Evolutionary conservation across 2,888 invertebrate species (phyloP), one percentile per base, ranked within the genome.

Genomic region (Meteorus cinctellus): DNA sequence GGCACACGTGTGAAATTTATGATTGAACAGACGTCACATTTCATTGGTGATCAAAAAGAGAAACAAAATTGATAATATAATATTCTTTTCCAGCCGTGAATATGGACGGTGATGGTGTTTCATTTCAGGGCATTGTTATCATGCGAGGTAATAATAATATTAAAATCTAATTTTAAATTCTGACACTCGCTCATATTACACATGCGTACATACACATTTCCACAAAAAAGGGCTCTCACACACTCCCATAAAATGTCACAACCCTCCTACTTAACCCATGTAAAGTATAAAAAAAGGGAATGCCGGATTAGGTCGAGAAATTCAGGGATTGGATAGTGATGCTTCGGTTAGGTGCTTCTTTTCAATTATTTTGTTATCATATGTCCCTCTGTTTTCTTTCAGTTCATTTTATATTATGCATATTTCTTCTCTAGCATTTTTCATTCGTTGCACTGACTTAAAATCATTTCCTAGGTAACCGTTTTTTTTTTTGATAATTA

Each of bases 281-380:
- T 27, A 2, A 36, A 14, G 16, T 65, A 36, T 65, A n/a, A 65
- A 65, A 63, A 65, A 41, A 41, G 41, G 34, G 65, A 41, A 65
- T 65, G 65, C 31, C 31, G 63, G 34, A 14, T 14, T 60, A 14
- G 10, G 14, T 8, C 29, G 62, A 62, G 36, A 65, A 41, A 36
- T 36, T n/a, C 8, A 2, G 36, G 3, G 10, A 19, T n/a, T 41
- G 24, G n/a, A 8, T 24, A 41, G 8, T 19, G 65, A 65, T 34
- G 24, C 36, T 63, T 12, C n/a, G 48, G 5, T 55, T 55, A 2
- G 36, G 10, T 65, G 41, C 19, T 41, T 74, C 36, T 62, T 36
- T 36, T 62, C 34, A 10, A 10, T 16, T 31, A 16, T 24, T 8
- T 59, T 16, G 41, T 5, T 48, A 5, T 55, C 5, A 24, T 66